Evolutionary conservation across 2,888 invertebrate genomes (phyloP), one percentile per base, ranked within the genome.

Genomic region (Drosophila emarginata): DNA sequence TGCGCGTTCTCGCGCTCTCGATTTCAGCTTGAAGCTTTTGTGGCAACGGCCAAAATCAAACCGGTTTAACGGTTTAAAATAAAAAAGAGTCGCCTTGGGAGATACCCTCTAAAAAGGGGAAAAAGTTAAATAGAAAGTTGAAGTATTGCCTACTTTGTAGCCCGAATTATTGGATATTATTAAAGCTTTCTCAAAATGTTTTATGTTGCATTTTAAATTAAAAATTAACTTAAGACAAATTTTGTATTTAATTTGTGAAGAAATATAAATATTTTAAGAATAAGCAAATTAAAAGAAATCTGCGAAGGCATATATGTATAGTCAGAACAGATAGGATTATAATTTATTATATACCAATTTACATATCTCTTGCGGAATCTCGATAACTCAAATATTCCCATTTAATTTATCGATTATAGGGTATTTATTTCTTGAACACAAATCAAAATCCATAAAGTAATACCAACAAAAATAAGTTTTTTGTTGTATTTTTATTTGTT

Each of bases 61-160:
- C 83, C 79, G 79, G 83, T 83, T 84, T 75, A 58, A 63, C 3
- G 61, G 37, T 78, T 74, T 67, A 71, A 74, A 64, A 9, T 18
- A 45, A 45, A 14, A 39, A 39, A 14, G 39, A 14, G 5, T 5
- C 39, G 45, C 18, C 45, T 4, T 4, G 9, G 7, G 11, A 21
- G 21, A 45, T 45, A 76, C 73, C 78, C 65, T 37, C 21, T 18
- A 40, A 57, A 56, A 36, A 63, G 14, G n/a, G 4, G 37, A 37
- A 37, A 4, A 7, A 1, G 11, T n/a, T n/a, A 32, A 32, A 11
- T 32, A 4, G 2, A 2, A 32, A 4, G 2, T 32, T n/a, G n/a
- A n/a, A n/a, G n/a, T n/a, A n/a, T n/a, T n/a, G n/a, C n/a, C n/a
- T n/a, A n/a, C n/a, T n/a, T n/a, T n/a, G n/a, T n/a, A n/a, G n/a